A percentile compares a stretch with the other conserved stretches of the same genome.
phyloP scores from a whole-genome alignment of 92 coral and sea anemone species.

The Pocillopora meandrina region DNA sequence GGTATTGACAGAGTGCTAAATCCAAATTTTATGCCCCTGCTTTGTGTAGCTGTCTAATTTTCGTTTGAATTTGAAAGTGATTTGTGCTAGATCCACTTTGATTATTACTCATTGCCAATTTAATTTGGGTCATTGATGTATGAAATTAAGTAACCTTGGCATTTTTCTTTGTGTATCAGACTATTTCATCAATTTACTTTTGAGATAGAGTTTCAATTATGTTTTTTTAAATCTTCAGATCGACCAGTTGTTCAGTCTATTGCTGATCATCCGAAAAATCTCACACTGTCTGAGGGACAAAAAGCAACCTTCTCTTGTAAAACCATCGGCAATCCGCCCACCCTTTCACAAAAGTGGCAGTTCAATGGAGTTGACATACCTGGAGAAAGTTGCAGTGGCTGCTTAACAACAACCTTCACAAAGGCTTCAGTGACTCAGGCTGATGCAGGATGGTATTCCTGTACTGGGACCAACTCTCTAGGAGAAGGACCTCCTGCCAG shows the following conservation, averaged over 20 bases:
- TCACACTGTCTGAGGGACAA: conserved; percentile 49
- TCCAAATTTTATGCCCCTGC: too few species aligned
- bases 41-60: too few species aligned
- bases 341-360: conserved; percentile 52
- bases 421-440: conserved; percentile 14
- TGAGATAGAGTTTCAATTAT: too few species aligned
- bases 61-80: too few species aligned
- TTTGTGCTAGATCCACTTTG: too few species aligned
- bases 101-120: too few species aligned
- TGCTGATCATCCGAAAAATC: conserved; percentile 65
- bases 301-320: conserved; percentile 58
- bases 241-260: conserved; percentile 73
- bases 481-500: conserved; percentile 73
- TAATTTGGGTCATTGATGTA: too few species aligned
- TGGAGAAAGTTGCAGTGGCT: conserved; percentile 5
- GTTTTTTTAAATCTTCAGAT: conserved; percentile 37
- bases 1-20: too few species aligned
- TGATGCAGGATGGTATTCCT: conserved; percentile 70
- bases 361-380: conserved; percentile 60
- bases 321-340: conserved; percentile 69
- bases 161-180: too few species aligned
- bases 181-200: neutral
- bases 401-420: neutral
- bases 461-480: conserved; percentile 62
- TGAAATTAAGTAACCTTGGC: too few species aligned